Percentiles rank a stretch among this genome's conserved stretches.
phyloP scores from a whole-genome alignment of 1,140 invertebrate species.

The Drosophila sucinea region DNA sequence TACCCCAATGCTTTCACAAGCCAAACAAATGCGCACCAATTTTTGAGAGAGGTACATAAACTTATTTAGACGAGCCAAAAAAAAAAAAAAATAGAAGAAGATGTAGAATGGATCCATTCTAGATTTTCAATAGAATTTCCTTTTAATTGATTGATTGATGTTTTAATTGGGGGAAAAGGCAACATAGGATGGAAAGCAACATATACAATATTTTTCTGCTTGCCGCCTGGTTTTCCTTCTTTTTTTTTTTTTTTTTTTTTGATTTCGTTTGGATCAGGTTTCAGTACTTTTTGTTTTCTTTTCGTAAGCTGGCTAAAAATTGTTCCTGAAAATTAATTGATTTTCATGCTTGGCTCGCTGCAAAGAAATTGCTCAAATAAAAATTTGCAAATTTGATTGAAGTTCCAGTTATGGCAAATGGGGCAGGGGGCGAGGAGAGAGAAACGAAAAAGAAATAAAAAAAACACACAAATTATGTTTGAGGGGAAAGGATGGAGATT shows the following conservation, averaged over 20 bases:
- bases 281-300: conserved; percentile 36
- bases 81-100: neutral
- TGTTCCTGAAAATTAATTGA: conserved; percentile 78
- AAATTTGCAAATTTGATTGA: conserved; percentile 81
- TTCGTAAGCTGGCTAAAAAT: conserved; percentile 53
- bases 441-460: conserved; percentile 61
- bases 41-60: conserved; percentile 43
- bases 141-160: conserved; percentile 82
- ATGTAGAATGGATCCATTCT: conserved; percentile 14
- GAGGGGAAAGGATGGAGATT: conserved; percentile 27
- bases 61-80: conserved; percentile 61
- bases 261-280: conserved; percentile 51
- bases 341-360: conserved; percentile 75
- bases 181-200: conserved; percentile 42
- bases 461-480: conserved; percentile 46
- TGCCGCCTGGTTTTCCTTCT: neutral
- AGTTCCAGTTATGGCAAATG: conserved; percentile 56
- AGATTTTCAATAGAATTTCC: conserved; percentile 71
- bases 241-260: conserved; percentile 21
- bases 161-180: conserved; percentile 79
- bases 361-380: conserved; percentile 80
- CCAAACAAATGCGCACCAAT: conserved; percentile 66
- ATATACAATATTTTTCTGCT: conserved; percentile 45
- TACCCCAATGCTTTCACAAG: conserved; percentile 9
- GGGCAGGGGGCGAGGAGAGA: neutral